Conservation (phyloP, 2,888 invertebrate species). For the Physocephala rufipes region DNA sequence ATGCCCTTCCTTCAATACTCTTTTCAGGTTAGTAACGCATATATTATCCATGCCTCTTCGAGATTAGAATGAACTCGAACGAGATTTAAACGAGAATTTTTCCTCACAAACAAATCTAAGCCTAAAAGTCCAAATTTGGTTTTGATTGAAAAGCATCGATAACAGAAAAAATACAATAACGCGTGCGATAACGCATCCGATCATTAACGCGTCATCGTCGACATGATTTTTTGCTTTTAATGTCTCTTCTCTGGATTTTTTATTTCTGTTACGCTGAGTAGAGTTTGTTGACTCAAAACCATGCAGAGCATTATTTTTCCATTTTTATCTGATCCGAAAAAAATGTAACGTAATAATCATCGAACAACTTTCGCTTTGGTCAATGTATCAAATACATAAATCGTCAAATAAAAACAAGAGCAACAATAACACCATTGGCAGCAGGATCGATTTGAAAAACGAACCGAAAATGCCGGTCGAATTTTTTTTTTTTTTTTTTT, state of each 20-base stretch:
- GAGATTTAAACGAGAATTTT: too few species aligned
- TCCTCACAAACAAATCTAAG: too few species aligned
- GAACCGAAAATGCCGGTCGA: background rate
- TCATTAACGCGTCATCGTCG: background rate
- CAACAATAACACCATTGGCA: background rate
- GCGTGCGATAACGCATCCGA: background rate
- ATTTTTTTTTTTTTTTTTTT: background rate
- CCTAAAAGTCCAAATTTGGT: too few species aligned
- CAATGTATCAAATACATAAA: background rate
- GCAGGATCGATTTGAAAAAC: background rate
- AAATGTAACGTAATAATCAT: slow-evolving; percentile 21
- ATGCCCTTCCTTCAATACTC: too few species aligned
- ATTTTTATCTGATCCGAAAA: background rate
- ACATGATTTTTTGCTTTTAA: background rate
- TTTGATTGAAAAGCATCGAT: too few species aligned
- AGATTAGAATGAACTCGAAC: too few species aligned
- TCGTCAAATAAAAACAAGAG: background rate
- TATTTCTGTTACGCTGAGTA: background rate
- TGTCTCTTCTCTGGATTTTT: background rate
- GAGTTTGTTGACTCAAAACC: slow-evolving; percentile 9
- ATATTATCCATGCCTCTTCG: too few species aligned
- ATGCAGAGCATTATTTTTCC: background rate
- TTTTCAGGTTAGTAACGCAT: too few species aligned
- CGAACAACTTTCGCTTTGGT: slow-evolving; percentile 22
- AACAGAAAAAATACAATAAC: background rate